Conservation (phyloP, 2,113 vertebrate genomes). For the Hipposideros armiger region DNA sequence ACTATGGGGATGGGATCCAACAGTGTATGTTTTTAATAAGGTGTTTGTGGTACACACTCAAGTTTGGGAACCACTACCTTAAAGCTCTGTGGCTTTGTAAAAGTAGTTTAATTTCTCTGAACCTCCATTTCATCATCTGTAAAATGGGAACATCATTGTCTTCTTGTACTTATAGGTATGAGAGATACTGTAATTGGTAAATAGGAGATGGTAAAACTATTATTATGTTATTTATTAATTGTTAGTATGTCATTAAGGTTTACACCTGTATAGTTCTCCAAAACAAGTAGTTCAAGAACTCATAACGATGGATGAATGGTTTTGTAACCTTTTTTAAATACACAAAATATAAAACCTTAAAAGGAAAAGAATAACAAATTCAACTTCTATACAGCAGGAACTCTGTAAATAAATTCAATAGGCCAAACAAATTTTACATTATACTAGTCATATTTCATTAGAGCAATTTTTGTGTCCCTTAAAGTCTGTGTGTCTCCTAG, state of each 20-base stretch:
- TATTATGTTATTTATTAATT: background rate
- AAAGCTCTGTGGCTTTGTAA: background rate
- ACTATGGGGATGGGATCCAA: background rate
- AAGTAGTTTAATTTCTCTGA: background rate
- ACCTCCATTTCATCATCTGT: background rate
- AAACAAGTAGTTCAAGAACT: background rate
- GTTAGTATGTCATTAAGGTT: background rate
- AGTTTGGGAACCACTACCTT: background rate
- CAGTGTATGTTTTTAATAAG: background rate
- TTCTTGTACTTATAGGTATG: background rate
- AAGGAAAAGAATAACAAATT: background rate
- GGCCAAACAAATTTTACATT: background rate
- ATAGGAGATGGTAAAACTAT: background rate
- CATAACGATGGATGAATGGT: background rate
- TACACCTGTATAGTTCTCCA: background rate
- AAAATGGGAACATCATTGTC: background rate
- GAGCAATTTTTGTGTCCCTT: background rate
- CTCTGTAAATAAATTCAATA: background rate
- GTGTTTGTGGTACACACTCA: background rate
- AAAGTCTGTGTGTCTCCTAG: background rate
- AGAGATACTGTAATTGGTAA: background rate
- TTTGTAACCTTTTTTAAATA: background rate
- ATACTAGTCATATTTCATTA: background rate
- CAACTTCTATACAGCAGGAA: background rate
- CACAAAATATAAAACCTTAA: background rate